Evolutionary conservation across 1,140 invertebrate genomes (phyloP), one percentile per base, ranked within the genome.

Genomic region (Drosophila lacertosa): DNA sequence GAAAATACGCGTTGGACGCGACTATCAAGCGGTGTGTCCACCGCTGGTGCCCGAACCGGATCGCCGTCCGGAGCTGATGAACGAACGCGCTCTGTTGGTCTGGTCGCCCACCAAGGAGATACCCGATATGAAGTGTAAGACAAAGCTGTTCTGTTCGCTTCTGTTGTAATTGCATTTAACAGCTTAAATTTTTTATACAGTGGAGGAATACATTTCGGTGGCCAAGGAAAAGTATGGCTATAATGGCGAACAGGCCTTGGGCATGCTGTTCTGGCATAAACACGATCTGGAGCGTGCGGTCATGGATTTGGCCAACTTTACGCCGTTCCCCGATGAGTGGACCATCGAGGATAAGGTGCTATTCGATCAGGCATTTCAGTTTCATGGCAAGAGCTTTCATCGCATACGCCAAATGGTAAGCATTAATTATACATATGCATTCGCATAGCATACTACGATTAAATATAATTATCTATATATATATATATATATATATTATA

Each of bases 151-250:
- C 2, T 20, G 13, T 7, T 2, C 18, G 13, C 4, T 53, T n/a
- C n/a, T n/a, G n/a, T n/a, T n/a, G n/a, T n/a, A n/a, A n/a, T n/a
- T n/a, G n/a, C n/a, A n/a, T n/a, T n/a, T n/a, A n/a, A n/a, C n/a
- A n/a, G n/a, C 10, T 45, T 4, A 2, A 11, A 15, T 9, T 9
- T 29, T 1, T 24, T 9, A 4, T 0, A 40, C 83, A 97, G 97
- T 99, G 93, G 98, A 99, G 92, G 96, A 98, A 89, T 99, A 98
- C 89, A 97, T 98, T 69, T 94, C 95, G 78, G 94, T 98, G 74
- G 97, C 98, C n/a, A 99, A 98, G 92, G 97, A 99, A 90, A 99
- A 98, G 91, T 99, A 98, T 94, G 97, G 97, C 44, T 99, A 99
- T 80, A 99, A 98, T 92, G 97, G 96, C 33, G 98, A 99, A 93